Evolutionary conservation across 2,888 invertebrate genomes (phyloP).

Genomic region (Drosophila suboccidentalis): DNA sequence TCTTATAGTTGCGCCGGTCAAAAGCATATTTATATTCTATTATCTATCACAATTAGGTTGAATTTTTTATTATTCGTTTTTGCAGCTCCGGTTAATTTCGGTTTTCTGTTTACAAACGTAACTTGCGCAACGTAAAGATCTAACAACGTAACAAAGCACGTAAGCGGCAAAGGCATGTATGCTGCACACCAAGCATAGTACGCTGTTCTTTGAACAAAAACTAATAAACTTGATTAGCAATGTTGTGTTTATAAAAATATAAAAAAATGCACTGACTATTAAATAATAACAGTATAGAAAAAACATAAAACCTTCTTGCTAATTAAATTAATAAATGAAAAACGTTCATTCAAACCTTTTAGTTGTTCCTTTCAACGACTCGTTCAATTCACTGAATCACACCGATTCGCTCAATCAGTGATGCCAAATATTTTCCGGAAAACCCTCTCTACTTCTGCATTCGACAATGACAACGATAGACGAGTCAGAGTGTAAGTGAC

Average conservation of each 20-base stretch:
- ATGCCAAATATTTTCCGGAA: too few species aligned
- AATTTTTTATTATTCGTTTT: not conserved
- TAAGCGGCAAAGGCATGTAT: constrained; percentile 9
- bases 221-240: not conserved
- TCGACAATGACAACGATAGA: too few species aligned
- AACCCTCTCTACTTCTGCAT: too few species aligned
- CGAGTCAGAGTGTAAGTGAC: too few species aligned
- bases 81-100: not conserved
- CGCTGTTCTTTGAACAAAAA: not conserved
- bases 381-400: too few species aligned
- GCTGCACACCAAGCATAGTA: constrained; percentile 6
- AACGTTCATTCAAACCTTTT: too few species aligned
- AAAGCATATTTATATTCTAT: constrained; percentile 22
- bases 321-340: too few species aligned
- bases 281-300: not conserved
- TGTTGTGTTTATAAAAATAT: not conserved
- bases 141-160: constrained; percentile 7
- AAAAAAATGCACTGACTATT: not conserved
- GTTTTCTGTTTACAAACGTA: constrained; percentile 36
- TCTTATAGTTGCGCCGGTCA: constrained; percentile 5
- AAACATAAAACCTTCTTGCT: not conserved
- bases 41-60: not conserved
- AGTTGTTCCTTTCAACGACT: too few species aligned
- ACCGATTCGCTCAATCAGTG: too few species aligned
- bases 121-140: constrained; percentile 21